Percentiles rank a stretch among this genome's conserved stretches.
phyloP scores from a whole-genome alignment of 2,888 invertebrate species.

The Plagiodera versicolora region DNA sequence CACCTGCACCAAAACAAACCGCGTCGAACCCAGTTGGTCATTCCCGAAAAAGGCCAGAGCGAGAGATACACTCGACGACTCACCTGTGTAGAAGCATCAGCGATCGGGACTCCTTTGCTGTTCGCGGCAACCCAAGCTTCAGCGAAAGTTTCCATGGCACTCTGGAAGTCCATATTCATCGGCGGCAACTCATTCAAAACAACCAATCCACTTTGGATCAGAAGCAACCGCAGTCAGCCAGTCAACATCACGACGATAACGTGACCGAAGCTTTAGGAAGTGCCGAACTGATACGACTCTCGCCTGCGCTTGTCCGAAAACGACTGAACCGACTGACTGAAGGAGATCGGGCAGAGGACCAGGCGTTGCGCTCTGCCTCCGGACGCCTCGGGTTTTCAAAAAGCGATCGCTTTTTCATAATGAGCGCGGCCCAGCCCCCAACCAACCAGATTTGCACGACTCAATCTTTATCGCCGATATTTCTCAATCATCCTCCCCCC shows the following conservation, averaged over 20 bases:
- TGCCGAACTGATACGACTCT: constrained; percentile 37
- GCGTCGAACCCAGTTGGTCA: not conserved
- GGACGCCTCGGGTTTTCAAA: constrained; percentile 48
- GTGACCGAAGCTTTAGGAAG: constrained; percentile 44
- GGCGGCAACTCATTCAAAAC: constrained; percentile 27
- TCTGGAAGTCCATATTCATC: constrained; percentile 89
- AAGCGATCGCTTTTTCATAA: constrained; percentile 52
- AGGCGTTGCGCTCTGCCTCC: constrained; percentile 54
- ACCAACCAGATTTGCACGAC: constrained; percentile 49
- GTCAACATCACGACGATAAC: constrained; percentile 41
- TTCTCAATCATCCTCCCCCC: constrained; percentile 25
- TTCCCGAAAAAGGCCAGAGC: no score
- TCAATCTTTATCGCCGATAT: constrained; percentile 41
- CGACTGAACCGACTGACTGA: constrained; percentile 41
- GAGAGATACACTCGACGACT: not conserved
- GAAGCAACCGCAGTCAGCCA: not conserved
- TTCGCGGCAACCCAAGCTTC: constrained; percentile 96
- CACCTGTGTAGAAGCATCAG: constrained; percentile 70
- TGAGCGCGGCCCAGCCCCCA: constrained; percentile 51
- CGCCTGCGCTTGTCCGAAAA: constrained; percentile 40
- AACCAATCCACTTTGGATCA: constrained; percentile 18
- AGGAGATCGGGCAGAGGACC: no score
- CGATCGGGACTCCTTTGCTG: constrained; percentile 66
- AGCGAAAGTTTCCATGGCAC: constrained; percentile 97
- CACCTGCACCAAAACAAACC: not conserved